Percentiles rank a stretch among this genome's conserved stretches.
Evolutionary conservation across 2,888 invertebrate genomes (phyloP).

Genomic region (Galerucella nymphaeae): DNA sequence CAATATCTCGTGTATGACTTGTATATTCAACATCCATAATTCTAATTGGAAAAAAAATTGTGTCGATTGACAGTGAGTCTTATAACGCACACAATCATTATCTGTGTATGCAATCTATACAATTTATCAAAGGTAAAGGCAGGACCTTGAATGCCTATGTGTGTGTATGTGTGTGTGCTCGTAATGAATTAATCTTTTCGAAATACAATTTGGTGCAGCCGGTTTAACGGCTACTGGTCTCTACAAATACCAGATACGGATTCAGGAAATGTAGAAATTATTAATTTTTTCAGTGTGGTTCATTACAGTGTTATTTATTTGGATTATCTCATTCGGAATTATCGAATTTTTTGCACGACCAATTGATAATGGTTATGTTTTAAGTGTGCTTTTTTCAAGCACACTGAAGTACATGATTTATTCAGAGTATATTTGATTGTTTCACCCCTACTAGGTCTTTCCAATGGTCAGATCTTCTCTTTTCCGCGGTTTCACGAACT

Average conservation of each 20-base stretch:
- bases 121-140: conserved; percentile 36
- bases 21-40: background rate
- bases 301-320: too few relatives aligned
- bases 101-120: conserved; percentile 38
- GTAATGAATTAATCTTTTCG: conserved; percentile 44
- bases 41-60: conserved; percentile 14
- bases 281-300: too few relatives aligned
- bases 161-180: conserved; percentile 23
- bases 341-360: too few relatives aligned
- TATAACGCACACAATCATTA: conserved; percentile 35
- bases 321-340: too few relatives aligned
- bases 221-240: conserved; percentile 51
- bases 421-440: background rate
- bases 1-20: background rate
- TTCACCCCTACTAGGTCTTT: too few relatives aligned
- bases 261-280: background rate
- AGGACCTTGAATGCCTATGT: conserved; percentile 38
- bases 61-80: conserved; percentile 27
- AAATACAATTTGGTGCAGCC: conserved; percentile 50
- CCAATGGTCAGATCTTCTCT: too few relatives aligned
- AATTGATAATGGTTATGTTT: too few relatives aligned
- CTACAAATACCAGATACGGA: conserved; percentile 28
- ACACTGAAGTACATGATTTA: too few relatives aligned
- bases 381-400: too few relatives aligned
- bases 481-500: too few relatives aligned